Evolutionary conservation across 2,797 vertebrate species (phyloP).

Genomic region (Betta splendens): DNA sequence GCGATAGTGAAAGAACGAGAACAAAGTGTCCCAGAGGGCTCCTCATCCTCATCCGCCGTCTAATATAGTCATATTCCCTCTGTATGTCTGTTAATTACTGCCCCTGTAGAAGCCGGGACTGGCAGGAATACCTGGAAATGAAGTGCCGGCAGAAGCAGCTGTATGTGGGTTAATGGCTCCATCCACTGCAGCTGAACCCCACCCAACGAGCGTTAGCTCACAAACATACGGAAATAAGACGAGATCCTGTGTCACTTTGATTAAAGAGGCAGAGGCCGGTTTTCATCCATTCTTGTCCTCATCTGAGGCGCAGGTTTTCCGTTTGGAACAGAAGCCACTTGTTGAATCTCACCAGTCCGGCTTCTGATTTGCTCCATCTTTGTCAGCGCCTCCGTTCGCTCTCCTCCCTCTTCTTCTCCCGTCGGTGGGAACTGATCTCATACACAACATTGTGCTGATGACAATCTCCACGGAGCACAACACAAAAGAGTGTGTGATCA

Average conservation of each 20-base stretch:
- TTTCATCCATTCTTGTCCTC: too few relatives aligned
- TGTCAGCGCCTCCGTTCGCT: constrained; percentile 21
- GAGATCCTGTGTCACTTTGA: background rate
- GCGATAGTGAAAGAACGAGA: constrained; percentile 66
- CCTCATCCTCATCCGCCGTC: constrained; percentile 72
- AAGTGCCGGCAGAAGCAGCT: constrained; percentile 50
- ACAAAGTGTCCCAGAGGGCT: constrained; percentile 64
- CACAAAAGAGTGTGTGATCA: constrained; percentile 55
- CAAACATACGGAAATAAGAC: too few relatives aligned
- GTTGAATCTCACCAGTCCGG: background rate
- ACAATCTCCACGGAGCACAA: constrained; percentile 54
- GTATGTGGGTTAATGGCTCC: constrained; percentile 72
- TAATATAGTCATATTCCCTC: constrained; percentile 75
- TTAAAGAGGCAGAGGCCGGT: too few relatives aligned
- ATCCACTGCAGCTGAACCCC: too few relatives aligned
- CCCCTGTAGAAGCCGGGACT: constrained; percentile 47
- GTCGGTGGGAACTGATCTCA: constrained; percentile 55
- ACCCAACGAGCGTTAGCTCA: too few relatives aligned
- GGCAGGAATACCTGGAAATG: constrained; percentile 61
- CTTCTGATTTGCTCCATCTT: constrained; percentile 8
- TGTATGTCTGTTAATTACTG: constrained; percentile 78
- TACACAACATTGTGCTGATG: constrained; percentile 55
- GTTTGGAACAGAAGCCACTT: too few relatives aligned
- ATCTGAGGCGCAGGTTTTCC: too few relatives aligned
- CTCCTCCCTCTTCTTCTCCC: constrained; percentile 26